Evolutionary conservation across 1,140 invertebrate species (phyloP).

Genomic region (Drosophila virilis): DNA sequence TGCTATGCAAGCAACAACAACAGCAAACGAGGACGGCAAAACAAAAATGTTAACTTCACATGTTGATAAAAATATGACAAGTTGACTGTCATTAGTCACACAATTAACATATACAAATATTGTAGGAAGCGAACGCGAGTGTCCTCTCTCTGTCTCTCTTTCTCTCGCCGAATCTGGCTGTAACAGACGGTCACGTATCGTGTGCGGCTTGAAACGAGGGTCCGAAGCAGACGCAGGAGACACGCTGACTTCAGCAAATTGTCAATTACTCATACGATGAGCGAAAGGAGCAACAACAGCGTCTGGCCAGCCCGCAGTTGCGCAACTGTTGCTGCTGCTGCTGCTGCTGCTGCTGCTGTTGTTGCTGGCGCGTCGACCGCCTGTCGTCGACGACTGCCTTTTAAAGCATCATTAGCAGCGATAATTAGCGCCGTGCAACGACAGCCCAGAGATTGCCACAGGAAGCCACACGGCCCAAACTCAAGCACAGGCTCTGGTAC

Average conservation of each 20-base stretch:
- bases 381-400: conserved; percentile 80
- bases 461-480: conserved; percentile 25
- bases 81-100: conserved; percentile 83
- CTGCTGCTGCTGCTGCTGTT: conserved; percentile 19
- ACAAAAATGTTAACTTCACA: conserved; percentile 78
- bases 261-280: conserved; percentile 83
- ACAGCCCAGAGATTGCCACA: conserved; percentile 74
- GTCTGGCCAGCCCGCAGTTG: conserved; percentile 43
- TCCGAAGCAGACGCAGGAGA: conserved; percentile 62
- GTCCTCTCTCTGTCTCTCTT: background rate
- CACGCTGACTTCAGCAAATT: conserved; percentile 82
- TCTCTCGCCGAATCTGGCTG: background rate
- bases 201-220: conserved; percentile 32
- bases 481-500: conserved; percentile 17
- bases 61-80: conserved; percentile 84
- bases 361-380: conserved; percentile 55
- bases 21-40: conserved; percentile 21
- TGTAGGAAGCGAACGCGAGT: conserved; percentile 38
- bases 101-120: conserved; percentile 84
- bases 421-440: conserved; percentile 83
- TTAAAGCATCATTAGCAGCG: conserved; percentile 83
- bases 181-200: conserved; percentile 43
- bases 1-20: background rate
- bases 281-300: conserved; percentile 59
- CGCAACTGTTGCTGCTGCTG: conserved; percentile 37